Conservation (phyloP, 2,797 vertebrate species). For the Scarus forsteni region DNA sequence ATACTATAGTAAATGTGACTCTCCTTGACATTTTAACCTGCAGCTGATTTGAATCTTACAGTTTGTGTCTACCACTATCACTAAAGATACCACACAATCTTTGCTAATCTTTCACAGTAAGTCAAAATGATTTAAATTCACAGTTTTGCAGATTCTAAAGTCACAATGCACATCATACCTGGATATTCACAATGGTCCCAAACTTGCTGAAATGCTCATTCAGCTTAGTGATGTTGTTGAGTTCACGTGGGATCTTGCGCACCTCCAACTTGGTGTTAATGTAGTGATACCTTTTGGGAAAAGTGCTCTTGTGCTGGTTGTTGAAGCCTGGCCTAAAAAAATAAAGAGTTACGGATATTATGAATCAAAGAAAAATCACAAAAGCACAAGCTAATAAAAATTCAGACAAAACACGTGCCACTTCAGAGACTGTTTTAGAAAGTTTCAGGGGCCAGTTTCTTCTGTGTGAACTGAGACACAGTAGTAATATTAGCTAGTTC, state of each 20-base stretch:
- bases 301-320: constrained; percentile 91
- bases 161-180: constrained; percentile 80
- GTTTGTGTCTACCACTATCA: not conserved
- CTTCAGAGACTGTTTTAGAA: too few relatives aligned
- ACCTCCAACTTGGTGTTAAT: constrained; percentile 97
- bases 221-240: constrained; percentile 97
- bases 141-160: not conserved
- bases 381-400: too few relatives aligned
- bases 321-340: constrained; percentile 89
- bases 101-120: not conserved
- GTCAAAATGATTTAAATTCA: not conserved
- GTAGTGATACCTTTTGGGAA: constrained; percentile 93
- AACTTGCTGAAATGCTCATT: constrained; percentile 99
- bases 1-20: too few relatives aligned
- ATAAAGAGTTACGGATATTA: not conserved
- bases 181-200: constrained; percentile 98
- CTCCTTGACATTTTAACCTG: not conserved
- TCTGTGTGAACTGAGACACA: too few relatives aligned
- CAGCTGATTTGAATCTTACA: not conserved
- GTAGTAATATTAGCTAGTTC: too few relatives aligned
- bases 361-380: not conserved
- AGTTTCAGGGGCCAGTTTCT: too few relatives aligned
- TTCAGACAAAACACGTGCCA: too few relatives aligned
- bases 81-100: not conserved
- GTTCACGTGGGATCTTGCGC: constrained; percentile 93